Evolutionary conservation across 2,888 invertebrate species (phyloP).

Genomic region (Nudaria mundana): DNA sequence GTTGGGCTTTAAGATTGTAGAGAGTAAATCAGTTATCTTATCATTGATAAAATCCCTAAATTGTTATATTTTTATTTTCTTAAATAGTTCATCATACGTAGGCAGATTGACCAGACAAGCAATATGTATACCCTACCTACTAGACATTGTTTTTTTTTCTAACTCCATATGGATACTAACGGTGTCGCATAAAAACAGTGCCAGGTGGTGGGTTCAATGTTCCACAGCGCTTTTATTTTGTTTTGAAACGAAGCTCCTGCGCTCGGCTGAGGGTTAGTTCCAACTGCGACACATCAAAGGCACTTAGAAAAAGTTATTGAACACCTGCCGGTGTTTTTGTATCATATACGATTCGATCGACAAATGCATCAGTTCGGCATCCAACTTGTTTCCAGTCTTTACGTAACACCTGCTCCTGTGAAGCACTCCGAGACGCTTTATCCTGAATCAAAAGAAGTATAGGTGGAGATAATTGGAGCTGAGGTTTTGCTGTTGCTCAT

Average conservation of each 20-base stretch:
- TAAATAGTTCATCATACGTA: too few species aligned
- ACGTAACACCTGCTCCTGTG: slow-evolving; percentile 22
- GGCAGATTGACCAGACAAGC: too few species aligned
- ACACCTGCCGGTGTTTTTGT: slow-evolving; percentile 53
- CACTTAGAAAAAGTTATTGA: slow-evolving; percentile 34
- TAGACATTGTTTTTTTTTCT: slow-evolving; percentile 9
- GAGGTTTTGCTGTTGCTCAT: too few species aligned
- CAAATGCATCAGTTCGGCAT: slow-evolving; percentile 10
- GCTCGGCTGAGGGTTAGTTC: slow-evolving; percentile 47
- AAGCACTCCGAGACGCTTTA: too few species aligned
- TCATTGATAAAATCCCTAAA: too few species aligned
- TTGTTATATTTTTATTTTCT: too few species aligned
- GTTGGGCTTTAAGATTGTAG: too few species aligned
- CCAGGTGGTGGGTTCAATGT: slow-evolving; percentile 73
- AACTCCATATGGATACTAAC: slow-evolving; percentile 24
- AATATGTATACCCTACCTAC: not conserved
- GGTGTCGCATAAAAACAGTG: slow-evolving; percentile 48
- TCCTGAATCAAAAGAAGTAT: too few species aligned
- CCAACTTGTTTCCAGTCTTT: slow-evolving; percentile 15
- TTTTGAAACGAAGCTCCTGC: slow-evolving; percentile 53
- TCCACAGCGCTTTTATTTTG: slow-evolving; percentile 63
- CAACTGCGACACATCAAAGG: slow-evolving; percentile 26
- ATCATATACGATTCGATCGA: slow-evolving; percentile 10
- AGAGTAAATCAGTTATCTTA: too few species aligned
- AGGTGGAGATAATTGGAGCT: too few species aligned